phyloP scores from a whole-genome alignment of 2,113 vertebrate genomes.

The Camelus bactrianus region DNA sequence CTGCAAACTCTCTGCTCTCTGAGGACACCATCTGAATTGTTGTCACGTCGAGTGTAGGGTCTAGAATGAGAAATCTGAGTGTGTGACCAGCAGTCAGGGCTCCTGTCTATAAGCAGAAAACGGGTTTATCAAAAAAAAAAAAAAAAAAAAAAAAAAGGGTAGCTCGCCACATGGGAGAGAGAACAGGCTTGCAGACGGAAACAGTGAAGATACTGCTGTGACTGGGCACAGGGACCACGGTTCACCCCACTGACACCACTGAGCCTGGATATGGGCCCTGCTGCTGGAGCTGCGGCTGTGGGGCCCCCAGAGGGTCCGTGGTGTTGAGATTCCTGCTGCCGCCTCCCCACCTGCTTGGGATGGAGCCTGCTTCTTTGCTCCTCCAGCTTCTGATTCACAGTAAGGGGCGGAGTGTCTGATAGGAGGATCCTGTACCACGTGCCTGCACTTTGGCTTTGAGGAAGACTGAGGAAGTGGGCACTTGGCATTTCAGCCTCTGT shows the following conservation, averaged over 20 bases:
- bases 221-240: too few relatives aligned
- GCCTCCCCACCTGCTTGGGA: not conserved
- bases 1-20: not conserved
- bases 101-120: not conserved
- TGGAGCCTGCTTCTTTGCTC: not conserved
- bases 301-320: not conserved
- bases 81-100: not conserved
- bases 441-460: not conserved
- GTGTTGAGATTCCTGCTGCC: not conserved
- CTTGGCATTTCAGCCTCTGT: not conserved
- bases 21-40: not conserved
- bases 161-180: not conserved
- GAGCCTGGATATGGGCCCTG: not conserved
- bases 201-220: not conserved
- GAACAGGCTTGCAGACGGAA: not conserved
- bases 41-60: not conserved
- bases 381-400: not conserved
- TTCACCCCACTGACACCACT: not conserved
- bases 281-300: accelerated
- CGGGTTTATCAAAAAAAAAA: not conserved
- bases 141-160: too few relatives aligned
- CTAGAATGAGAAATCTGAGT: not conserved
- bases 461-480: not conserved
- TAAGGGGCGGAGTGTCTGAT: not conserved
- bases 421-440: not conserved